phyloP scores from a whole-genome alignment of 2,888 invertebrate species.

The Crepidodera aurea region DNA sequence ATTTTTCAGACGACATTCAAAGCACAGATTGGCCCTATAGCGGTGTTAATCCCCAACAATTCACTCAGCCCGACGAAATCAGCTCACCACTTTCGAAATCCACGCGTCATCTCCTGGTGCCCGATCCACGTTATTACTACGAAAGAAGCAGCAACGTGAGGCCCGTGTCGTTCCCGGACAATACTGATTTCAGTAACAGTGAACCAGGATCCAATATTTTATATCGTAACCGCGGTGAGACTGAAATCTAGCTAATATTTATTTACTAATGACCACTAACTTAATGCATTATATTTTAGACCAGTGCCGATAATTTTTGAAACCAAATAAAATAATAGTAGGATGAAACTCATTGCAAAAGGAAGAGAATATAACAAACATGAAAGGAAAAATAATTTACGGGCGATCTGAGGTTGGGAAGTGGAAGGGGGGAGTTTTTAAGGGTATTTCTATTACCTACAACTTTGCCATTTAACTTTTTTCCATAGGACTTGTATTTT shows the following conservation, averaged over 20 bases:
- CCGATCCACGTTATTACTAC: constrained; percentile 74
- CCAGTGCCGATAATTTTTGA: too few relatives aligned
- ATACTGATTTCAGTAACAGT: constrained; percentile 52
- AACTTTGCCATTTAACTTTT: too few relatives aligned
- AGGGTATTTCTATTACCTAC: too few relatives aligned
- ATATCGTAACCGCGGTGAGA: constrained; percentile 59
- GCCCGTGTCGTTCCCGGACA: constrained; percentile 53
- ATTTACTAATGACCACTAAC: neutral
- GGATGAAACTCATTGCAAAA: too few relatives aligned
- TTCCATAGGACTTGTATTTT: too few relatives aligned
- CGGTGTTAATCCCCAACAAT: constrained; percentile 80
- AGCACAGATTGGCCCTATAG: constrained; percentile 80
- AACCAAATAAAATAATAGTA: too few relatives aligned
- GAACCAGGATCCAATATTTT: constrained; percentile 52
- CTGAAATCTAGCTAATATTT: constrained; percentile 18
- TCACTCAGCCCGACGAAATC: constrained; percentile 80
- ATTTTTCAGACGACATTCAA: constrained; percentile 67
- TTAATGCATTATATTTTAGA: too few relatives aligned
- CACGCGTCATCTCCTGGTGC: constrained; percentile 78
- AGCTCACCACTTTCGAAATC: constrained; percentile 79
- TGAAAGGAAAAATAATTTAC: too few relatives aligned
- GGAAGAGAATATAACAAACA: too few relatives aligned
- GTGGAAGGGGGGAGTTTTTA: too few relatives aligned
- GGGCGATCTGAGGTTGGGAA: too few relatives aligned
- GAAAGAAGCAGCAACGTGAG: constrained; percentile 60